phyloP scores from a whole-genome alignment of 1,140 invertebrate species.

The Drosophila kurseongensis region DNA sequence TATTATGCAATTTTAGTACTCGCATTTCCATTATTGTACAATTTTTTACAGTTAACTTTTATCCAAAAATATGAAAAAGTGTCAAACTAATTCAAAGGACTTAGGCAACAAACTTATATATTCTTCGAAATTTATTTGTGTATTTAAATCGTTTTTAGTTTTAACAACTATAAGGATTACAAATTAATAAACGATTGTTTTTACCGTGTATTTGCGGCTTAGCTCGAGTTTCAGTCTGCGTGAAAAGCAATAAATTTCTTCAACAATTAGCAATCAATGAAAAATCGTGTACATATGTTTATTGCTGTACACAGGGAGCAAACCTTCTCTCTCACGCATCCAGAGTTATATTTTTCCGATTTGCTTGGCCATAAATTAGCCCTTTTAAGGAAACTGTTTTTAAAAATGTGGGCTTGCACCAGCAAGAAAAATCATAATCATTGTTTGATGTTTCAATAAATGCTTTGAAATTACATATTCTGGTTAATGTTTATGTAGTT shows the following conservation, averaged over 20 bases:
- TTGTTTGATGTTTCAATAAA: too few relatives aligned
- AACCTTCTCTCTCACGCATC: constrained; percentile 7
- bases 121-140: not conserved
- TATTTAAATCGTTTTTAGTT: too few relatives aligned
- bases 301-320: constrained; percentile 1
- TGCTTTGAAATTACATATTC: not conserved
- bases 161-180: too few relatives aligned
- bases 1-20: too few relatives aligned
- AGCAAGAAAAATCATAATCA: too few relatives aligned
- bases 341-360: not conserved
- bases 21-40: too few relatives aligned
- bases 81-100: constrained; percentile 42
- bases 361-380: constrained; percentile 15
- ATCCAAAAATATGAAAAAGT: too few relatives aligned
- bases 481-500: not conserved
- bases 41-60: too few relatives aligned
- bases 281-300: constrained; percentile 15
- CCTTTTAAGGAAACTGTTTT: not conserved
- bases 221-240: constrained; percentile 3
- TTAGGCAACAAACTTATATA: constrained; percentile 67
- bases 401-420: constrained; percentile 13
- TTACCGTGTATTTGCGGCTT: not conserved
- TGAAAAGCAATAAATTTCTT: constrained; percentile 35
- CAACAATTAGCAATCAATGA: constrained; percentile 37
- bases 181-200: too few relatives aligned